phyloP scores from a whole-genome alignment of 2,113 vertebrate genomes.

The Pitta sordida region DNA sequence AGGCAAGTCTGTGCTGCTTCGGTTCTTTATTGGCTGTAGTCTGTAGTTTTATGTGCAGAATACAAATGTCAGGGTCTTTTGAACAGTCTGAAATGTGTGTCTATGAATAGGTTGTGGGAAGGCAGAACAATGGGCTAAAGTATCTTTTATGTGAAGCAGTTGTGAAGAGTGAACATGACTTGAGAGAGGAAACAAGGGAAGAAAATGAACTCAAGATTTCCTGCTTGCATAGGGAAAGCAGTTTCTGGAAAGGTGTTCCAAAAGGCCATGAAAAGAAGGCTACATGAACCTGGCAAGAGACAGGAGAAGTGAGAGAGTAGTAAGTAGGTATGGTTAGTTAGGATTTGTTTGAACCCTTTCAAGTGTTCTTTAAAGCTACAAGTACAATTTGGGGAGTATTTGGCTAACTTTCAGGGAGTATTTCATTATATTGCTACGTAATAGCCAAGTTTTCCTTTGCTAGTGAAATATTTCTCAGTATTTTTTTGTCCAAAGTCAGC shows the following conservation, averaged over 20 bases:
- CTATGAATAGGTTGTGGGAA: slow-evolving; percentile 47
- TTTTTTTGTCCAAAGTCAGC: neutral
- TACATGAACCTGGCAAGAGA: neutral
- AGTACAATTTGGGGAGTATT: neutral
- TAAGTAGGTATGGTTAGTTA: neutral
- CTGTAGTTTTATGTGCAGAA: slow-evolving; percentile 33
- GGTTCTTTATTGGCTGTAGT: slow-evolving; percentile 18
- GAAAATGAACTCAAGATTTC: slow-evolving; percentile 3
- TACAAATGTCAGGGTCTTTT: slow-evolving; percentile 57
- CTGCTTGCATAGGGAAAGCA: neutral
- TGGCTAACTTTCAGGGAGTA: neutral
- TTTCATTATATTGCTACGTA: neutral
- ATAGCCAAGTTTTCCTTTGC: neutral
- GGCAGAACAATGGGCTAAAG: slow-evolving; percentile 32
- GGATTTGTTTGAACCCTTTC: neutral
- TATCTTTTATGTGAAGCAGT: slow-evolving; percentile 29
- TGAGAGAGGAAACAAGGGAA: slow-evolving; percentile 6
- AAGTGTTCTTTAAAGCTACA: neutral
- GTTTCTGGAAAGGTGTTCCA: slow-evolving; percentile 1
- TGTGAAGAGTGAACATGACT: slow-evolving; percentile 6
- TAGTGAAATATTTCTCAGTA: neutral
- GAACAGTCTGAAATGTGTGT: slow-evolving; percentile 20
- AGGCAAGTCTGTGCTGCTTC: slow-evolving; percentile 19
- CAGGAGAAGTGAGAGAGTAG: neutral
- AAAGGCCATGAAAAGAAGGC: neutral